phyloP scores from a whole-genome alignment of 2,797 vertebrate genomes.

The Tolypeutes matacus region DNA sequence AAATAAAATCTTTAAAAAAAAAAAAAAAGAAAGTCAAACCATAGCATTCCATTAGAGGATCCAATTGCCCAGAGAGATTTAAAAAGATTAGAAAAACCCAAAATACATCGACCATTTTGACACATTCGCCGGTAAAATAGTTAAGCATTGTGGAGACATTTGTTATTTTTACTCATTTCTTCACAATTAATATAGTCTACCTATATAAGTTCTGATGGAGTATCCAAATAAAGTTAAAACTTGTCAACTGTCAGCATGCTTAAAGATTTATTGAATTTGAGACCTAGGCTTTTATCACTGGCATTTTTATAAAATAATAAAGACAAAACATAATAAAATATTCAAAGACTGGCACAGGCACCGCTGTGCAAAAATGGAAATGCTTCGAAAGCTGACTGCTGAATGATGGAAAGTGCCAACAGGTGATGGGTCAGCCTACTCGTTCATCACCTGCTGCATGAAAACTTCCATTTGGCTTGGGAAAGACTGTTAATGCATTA shows the following conservation, averaged over 20 bases:
- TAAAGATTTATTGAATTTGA: constrained; percentile 41
- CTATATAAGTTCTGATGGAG: constrained; percentile 13
- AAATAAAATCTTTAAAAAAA: too few relatives aligned
- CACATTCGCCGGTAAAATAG: not conserved
- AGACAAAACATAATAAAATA: constrained; percentile 54
- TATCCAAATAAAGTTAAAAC: constrained; percentile 16
- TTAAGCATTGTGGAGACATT: constrained; percentile 33
- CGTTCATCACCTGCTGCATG: constrained; percentile 16
- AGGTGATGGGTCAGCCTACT: constrained; percentile 11
- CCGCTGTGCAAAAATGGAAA: constrained; percentile 8
- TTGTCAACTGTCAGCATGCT: constrained; percentile 35
- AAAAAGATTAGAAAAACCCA: constrained; percentile 59
- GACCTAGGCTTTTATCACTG: constrained; percentile 29
- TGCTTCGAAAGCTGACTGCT: constrained; percentile 19
- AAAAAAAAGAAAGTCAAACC: not conserved
- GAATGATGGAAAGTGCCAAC: constrained; percentile 20
- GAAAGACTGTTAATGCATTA: constrained; percentile 64
- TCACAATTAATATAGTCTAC: constrained; percentile 20
- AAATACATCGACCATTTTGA: not conserved
- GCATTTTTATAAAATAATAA: constrained; percentile 67
- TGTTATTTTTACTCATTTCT: constrained; percentile 53
- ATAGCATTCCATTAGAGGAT: not conserved
- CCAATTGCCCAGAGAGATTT: constrained; percentile 21
- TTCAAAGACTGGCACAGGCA: constrained; percentile 34
- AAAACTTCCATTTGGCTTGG: constrained; percentile 52